Evolutionary conservation across 1,140 invertebrate genomes (phyloP).

Genomic region (Drosophila kohkoa): DNA sequence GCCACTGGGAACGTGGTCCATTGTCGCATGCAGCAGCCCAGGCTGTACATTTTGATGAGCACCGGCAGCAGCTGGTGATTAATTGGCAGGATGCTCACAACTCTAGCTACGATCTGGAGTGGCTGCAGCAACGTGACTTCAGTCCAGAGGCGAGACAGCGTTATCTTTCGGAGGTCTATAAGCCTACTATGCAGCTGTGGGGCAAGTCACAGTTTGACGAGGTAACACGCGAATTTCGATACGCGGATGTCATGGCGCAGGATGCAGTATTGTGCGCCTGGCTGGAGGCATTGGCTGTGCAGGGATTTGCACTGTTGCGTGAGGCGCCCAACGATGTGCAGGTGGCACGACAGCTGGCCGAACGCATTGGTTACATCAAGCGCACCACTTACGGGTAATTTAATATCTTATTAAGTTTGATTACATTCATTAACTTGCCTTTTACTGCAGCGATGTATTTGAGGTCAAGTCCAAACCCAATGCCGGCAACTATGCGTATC

Average conservation of each 20-base stretch:
- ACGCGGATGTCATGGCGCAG: slow-evolving; percentile 85
- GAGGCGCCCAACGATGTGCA: slow-evolving; percentile 86
- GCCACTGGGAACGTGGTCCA: slow-evolving; percentile 67
- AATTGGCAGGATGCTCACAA: slow-evolving; percentile 88
- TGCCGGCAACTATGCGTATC: slow-evolving; percentile 90
- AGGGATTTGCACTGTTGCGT: slow-evolving; percentile 88
- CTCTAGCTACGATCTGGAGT: slow-evolving; percentile 84
- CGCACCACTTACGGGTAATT: slow-evolving; percentile 88
- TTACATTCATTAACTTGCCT: not conserved
- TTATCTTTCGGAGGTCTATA: slow-evolving; percentile 86
- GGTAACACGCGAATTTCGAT: slow-evolving; percentile 86
- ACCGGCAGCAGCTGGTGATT: slow-evolving; percentile 81
- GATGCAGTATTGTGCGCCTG: slow-evolving; percentile 85
- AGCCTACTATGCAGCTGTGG: slow-evolving; percentile 86
- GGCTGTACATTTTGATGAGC: slow-evolving; percentile 40
- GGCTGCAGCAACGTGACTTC: slow-evolving; percentile 88
- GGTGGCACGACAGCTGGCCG: slow-evolving; percentile 86
- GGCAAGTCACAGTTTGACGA: slow-evolving; percentile 85
- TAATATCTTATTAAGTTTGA: not conserved
- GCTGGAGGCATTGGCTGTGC: slow-evolving; percentile 86
- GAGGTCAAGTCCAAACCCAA: slow-evolving; percentile 88
- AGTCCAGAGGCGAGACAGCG: slow-evolving; percentile 84
- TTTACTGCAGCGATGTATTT: slow-evolving; percentile 86
- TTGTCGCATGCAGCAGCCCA: slow-evolving; percentile 12
- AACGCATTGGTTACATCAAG: slow-evolving; percentile 88